Evolutionary conservation across 2,888 invertebrate genomes (phyloP).

Genomic region (Chalcosyrphus nemorum): DNA sequence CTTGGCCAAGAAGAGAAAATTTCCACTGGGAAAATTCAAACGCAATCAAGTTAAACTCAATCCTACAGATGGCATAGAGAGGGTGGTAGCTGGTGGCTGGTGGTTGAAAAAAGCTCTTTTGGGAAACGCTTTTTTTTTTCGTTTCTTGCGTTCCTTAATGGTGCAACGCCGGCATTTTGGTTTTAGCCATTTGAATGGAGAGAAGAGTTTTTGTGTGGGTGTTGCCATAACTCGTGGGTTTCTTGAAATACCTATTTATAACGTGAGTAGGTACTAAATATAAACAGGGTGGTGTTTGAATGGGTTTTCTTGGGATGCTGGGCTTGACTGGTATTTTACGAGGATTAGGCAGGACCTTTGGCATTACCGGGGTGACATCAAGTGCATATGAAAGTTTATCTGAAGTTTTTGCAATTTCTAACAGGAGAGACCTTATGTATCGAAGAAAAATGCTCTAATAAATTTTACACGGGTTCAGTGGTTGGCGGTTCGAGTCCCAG

Average conservation of each 20-base stretch:
- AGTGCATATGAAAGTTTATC: no score
- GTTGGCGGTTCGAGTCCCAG: no score
- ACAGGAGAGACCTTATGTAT: no score
- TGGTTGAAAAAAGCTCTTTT: conserved; percentile 24
- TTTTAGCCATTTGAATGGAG: conserved; percentile 22
- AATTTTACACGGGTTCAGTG: no score
- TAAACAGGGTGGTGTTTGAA: not conserved
- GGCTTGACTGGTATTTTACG: no score
- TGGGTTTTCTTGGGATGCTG: no score
- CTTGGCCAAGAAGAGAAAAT: conserved; percentile 27
- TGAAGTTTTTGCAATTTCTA: no score
- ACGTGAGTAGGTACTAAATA: not conserved
- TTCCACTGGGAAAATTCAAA: conserved; percentile 41
- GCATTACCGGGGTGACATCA: no score
- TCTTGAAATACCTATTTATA: conserved; percentile 7
- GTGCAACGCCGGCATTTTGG: conserved; percentile 70
- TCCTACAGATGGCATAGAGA: conserved; percentile 19
- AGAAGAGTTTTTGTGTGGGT: conserved; percentile 28
- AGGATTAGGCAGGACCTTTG: not conserved
- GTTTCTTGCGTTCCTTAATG: conserved; percentile 37
- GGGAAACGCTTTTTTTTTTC: conserved; percentile 7
- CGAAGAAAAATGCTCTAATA: no score
- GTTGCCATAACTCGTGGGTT: conserved; percentile 39
- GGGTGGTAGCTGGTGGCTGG: conserved; percentile 18
- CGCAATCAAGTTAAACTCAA: conserved; percentile 40